Evolutionary conservation across 2,797 vertebrate species (phyloP).

Genomic region (Pygocentrus nattereri): DNA sequence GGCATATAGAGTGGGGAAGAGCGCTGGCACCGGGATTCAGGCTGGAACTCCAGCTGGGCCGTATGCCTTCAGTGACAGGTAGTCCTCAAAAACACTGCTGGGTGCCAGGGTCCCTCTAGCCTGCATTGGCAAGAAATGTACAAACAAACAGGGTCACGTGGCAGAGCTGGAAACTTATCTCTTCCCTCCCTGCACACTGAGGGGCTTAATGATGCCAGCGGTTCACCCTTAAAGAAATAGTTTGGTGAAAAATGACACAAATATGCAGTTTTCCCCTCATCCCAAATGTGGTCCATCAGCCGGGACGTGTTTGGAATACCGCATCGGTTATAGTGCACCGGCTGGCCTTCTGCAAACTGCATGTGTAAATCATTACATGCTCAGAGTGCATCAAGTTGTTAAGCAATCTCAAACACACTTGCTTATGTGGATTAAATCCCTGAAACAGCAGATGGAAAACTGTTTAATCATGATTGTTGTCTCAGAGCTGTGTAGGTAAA

Average conservation of each 20-base stretch:
- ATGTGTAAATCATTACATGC: background rate
- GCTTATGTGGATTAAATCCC: too few relatives aligned
- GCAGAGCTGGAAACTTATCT: background rate
- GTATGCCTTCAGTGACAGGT: constrained; percentile 11
- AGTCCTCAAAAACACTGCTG: constrained; percentile 5
- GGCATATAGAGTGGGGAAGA: background rate
- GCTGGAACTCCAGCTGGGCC: constrained; percentile 6
- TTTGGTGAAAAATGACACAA: background rate
- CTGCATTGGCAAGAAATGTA: background rate
- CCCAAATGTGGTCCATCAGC: background rate
- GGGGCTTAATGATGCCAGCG: background rate
- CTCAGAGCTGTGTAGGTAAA: too few relatives aligned
- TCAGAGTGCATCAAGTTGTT: too few relatives aligned
- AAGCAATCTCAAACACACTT: too few relatives aligned
- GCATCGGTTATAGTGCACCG: background rate
- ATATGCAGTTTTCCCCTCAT: background rate
- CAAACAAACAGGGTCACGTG: constrained; percentile 2
- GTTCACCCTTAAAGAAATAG: background rate
- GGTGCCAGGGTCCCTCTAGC: background rate
- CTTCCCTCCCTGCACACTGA: background rate
- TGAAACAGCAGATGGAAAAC: too few relatives aligned
- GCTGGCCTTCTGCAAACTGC: background rate
- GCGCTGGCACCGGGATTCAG: background rate
- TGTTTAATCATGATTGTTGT: too few relatives aligned
- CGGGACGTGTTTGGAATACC: background rate